Conservation (phyloP, 2,888 invertebrate species). For the Diarsia brunnea region DNA sequence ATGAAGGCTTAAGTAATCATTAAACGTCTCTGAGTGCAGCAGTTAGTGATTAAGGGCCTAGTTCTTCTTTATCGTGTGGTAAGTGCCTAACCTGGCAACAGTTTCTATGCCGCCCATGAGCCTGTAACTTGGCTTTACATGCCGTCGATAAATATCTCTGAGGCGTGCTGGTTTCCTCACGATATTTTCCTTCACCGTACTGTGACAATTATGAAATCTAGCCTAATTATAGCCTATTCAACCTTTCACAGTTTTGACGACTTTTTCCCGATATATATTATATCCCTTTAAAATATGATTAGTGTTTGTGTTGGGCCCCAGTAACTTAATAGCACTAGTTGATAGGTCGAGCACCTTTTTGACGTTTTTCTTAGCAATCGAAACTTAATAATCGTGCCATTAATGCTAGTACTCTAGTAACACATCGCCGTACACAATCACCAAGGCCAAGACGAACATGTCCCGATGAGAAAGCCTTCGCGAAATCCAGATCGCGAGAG, state of each 20-base stretch:
- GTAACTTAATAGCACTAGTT: neutral
- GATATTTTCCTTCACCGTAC: no score
- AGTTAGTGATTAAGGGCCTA: neutral
- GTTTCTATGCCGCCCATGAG: no score
- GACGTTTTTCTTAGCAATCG: neutral
- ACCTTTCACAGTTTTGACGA: neutral
- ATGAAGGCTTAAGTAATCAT: no score
- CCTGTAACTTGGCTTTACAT: no score
- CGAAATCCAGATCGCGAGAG: conserved; percentile 1
- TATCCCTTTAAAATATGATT: neutral
- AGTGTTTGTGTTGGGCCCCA: neutral
- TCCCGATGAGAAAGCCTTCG: neutral
- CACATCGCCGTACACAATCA: neutral
- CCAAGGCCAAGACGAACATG: neutral
- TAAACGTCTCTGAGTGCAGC: no score
- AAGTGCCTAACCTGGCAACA: no score
- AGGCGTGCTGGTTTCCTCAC: no score
- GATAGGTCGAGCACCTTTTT: neutral
- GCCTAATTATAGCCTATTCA: neutral
- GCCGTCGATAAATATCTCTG: no score
- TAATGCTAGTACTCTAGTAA: neutral
- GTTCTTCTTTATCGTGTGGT: neutral
- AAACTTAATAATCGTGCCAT: neutral
- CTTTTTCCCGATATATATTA: neutral
- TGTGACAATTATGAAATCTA: no score